Base-by-base conservation (phyloP, 1,140 invertebrate genomes). In the Sinella curviseta region DNA sequence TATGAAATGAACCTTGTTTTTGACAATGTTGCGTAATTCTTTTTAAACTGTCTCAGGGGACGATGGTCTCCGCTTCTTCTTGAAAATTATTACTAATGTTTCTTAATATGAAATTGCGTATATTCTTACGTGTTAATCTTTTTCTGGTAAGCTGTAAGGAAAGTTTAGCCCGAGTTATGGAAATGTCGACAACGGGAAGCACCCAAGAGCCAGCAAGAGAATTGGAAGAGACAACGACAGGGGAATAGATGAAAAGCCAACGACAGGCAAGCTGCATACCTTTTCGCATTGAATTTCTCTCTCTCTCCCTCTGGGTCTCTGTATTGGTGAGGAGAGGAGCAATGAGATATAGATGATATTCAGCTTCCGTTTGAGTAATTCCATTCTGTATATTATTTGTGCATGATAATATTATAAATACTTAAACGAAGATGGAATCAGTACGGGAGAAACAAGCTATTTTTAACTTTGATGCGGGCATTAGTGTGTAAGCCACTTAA, bases 391-490 rank as follows among this genome's bases (percentile, higher is more conserved):
- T 48, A 48, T 48, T 48, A 48, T 48, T 48, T 48, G 39, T 17
- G 57, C 12, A 60, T 17, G 57, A 60, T 60, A 26, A 60, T 26
- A 26, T 60, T 60, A 60, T 60, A 60, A 60, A 60, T 17, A 60
- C 57, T 60, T 4, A n/a, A 20, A 48, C 8, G 8, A n/a, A 60
- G 57, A 60, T 60, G 57, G 57, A 60, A 60, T 60, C 57, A 60
- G 57, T 60, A 60, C 12, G 57, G 57, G 57, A 60, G 57, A 39
- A 74, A 78, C 14, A 60, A 73, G 57, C 73, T 81, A 81, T 81
- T 81, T 79, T 78, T 81, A 81, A 74, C 77, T 75, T 57, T 54
- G 77, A 81, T 79, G 74, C 78, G 77, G 80, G 77, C 80, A 81
- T 77, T 81, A 79, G 30, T 33, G 65, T 70, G 35, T 74, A 81